phyloP scores from a whole-genome alignment of 2,797 vertebrate genomes.

The Pagetopsis macropterus region DNA sequence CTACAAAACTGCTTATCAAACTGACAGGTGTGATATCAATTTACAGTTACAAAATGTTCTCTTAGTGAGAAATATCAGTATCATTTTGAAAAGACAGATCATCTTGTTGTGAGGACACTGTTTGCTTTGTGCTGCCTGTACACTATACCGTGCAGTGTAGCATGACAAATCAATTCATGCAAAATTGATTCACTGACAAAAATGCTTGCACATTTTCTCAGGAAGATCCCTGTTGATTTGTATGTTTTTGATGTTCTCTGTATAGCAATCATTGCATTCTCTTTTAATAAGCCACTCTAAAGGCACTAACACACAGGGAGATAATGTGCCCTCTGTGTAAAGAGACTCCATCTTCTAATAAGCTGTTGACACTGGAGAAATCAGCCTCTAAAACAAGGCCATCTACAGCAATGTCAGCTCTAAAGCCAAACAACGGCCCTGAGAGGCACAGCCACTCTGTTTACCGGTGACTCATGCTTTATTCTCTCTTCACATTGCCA shows the following conservation, averaged over 20 bases:
- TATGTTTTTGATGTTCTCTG: neutral
- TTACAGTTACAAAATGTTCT: slow-evolving; percentile 27
- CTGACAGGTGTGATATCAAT: neutral
- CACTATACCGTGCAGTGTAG: slow-evolving; percentile 36
- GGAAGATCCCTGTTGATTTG: slow-evolving; percentile 20
- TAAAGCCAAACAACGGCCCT: slow-evolving; percentile 35
- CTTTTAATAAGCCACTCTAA: slow-evolving; percentile 23
- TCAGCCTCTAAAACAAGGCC: slow-evolving; percentile 61
- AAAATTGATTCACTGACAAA: slow-evolving; percentile 59
- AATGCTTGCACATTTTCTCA: slow-evolving; percentile 19
- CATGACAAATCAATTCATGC: slow-evolving; percentile 65
- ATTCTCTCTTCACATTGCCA: slow-evolving; percentile 1
- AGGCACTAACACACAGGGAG: slow-evolving; percentile 36
- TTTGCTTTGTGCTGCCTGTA: slow-evolving; percentile 48
- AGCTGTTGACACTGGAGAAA: slow-evolving; percentile 51
- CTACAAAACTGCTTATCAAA: slow-evolving; percentile 38
- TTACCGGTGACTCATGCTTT: slow-evolving; percentile 63
- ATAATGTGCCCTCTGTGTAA: slow-evolving; percentile 41
- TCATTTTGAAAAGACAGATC: slow-evolving; percentile 16
- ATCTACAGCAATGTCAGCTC: slow-evolving; percentile 46
- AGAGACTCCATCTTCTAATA: slow-evolving; percentile 57
- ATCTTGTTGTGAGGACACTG: slow-evolving; percentile 40
- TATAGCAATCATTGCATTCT: slow-evolving; percentile 10
- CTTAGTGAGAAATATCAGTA: slow-evolving; percentile 11
- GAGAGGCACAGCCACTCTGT: slow-evolving; percentile 36